These are phyloP conservation scores for Ciconia boyciana DNA, from an alignment of 2,113 vertebrate genomes.

Conservation along the genomic window DNA sequence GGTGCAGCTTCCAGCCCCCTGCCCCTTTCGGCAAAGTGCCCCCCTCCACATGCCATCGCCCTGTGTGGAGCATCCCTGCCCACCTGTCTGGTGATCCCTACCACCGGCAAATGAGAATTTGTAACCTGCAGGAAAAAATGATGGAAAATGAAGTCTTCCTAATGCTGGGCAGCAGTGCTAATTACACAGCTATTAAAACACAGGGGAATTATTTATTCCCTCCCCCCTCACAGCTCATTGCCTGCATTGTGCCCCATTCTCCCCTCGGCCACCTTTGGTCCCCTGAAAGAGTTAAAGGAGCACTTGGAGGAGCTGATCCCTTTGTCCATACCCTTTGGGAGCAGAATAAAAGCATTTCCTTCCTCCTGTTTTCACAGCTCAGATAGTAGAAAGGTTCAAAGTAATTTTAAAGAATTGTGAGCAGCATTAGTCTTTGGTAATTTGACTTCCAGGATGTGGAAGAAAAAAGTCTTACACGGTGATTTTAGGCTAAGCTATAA, in stretches of 20 bases:
- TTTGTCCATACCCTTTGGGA: background rate
- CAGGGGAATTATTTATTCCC: background rate
- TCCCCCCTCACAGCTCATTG: background rate
- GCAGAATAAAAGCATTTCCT: slow-evolving; percentile 39
- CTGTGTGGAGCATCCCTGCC: background rate
- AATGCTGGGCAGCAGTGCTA: background rate
- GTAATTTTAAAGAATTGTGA: background rate
- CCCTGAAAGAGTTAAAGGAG: slow-evolving; percentile 11
- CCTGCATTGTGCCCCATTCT: background rate
- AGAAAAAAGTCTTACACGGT: background rate
- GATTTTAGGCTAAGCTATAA: background rate
- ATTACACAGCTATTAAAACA: slow-evolving; percentile 5
- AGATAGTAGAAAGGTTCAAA: background rate
- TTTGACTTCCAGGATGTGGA: background rate
- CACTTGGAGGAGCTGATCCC: background rate
- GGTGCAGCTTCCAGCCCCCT: background rate
- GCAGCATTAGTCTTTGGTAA: background rate
- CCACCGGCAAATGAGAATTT: background rate
- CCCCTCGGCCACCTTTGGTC: background rate
- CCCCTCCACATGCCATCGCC: fast-evolving
- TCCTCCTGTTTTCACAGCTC: slow-evolving; percentile 12
- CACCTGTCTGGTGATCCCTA: background rate
- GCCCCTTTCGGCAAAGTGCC: background rate
- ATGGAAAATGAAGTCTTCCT: background rate
- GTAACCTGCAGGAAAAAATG: background rate